phyloP scores from a whole-genome alignment of 2,113 vertebrate species.

The Anseranas semipalmata region DNA sequence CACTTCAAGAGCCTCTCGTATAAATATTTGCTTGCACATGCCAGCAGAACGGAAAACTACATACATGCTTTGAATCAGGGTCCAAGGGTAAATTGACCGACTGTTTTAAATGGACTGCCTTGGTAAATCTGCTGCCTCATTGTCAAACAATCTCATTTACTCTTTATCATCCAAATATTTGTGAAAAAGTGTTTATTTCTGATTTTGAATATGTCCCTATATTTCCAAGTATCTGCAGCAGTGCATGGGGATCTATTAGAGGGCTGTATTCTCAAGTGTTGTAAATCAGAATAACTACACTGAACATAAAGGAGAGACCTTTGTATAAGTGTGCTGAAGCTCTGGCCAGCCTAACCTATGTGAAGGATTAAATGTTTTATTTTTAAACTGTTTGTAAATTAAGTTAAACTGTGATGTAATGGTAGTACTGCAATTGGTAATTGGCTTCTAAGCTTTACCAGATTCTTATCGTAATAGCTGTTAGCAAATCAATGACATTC shows the following conservation, averaged over 20 bases:
- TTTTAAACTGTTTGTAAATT: constrained; percentile 37
- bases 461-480: background rate
- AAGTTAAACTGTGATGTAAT: constrained; percentile 27
- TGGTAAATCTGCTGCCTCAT: background rate
- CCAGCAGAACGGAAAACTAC: constrained; percentile 42
- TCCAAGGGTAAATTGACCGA: background rate
- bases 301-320: background rate
- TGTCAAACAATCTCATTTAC: constrained; percentile 10
- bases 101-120: constrained; percentile 14
- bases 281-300: background rate
- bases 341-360: background rate
- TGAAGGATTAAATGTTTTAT: constrained; percentile 16
- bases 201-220: background rate
- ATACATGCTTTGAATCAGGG: constrained; percentile 1
- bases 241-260: background rate
- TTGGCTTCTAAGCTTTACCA: constrained; percentile 30
- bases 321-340: background rate
- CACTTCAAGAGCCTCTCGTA: constrained; percentile 9
- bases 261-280: background rate
- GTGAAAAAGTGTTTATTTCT: background rate
- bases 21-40: constrained; percentile 67
- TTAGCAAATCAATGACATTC: constrained; percentile 31
- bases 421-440: background rate
- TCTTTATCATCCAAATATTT: background rate
- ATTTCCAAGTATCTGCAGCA: background rate